These are phyloP conservation scores for Cosmia pyralina DNA, from an alignment of 2,888 invertebrate genomes.

Conservation along the genomic window DNA sequence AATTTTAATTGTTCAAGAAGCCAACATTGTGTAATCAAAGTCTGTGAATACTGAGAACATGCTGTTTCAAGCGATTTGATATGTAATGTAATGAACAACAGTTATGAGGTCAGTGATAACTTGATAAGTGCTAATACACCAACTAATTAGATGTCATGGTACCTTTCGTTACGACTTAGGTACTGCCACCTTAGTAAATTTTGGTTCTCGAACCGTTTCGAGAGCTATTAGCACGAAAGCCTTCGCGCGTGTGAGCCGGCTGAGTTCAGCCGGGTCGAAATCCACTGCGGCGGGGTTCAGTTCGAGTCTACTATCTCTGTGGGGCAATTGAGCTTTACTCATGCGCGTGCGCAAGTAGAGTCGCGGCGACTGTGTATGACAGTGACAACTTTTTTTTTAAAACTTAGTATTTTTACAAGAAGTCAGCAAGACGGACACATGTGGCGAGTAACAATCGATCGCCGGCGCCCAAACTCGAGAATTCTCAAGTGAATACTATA, in stretches of 20 bases:
- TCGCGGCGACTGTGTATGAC: background rate
- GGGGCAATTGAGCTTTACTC: slow-evolving; percentile 9
- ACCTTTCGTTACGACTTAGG: slow-evolving; percentile 56
- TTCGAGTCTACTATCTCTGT: background rate
- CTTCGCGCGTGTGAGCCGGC: background rate
- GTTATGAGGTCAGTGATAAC: slow-evolving; percentile 46
- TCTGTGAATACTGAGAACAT: slow-evolving; percentile 60
- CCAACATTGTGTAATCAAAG: slow-evolving; percentile 41
- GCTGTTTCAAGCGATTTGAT: slow-evolving; percentile 71
- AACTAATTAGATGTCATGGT: slow-evolving; percentile 42
- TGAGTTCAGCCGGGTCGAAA: slow-evolving; percentile 5
- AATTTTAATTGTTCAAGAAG: slow-evolving; percentile 44
- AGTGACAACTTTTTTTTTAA: background rate
- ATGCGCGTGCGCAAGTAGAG: slow-evolving; percentile 2
- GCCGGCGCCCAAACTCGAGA: slow-evolving; percentile 32
- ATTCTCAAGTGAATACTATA: slow-evolving; percentile 70
- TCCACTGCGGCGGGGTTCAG: background rate
- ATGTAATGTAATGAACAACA: slow-evolving; percentile 77
- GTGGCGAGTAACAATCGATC: slow-evolving; percentile 7
- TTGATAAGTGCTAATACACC: slow-evolving; percentile 40
- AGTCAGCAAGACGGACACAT: background rate
- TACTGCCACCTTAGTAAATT: slow-evolving; percentile 64
- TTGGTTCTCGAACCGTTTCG: slow-evolving; percentile 69
- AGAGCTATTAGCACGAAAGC: slow-evolving; percentile 19
- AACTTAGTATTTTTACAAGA: background rate